Conservation (phyloP, 2,113 vertebrate species). For the Mesembrinibis cayennensis region DNA sequence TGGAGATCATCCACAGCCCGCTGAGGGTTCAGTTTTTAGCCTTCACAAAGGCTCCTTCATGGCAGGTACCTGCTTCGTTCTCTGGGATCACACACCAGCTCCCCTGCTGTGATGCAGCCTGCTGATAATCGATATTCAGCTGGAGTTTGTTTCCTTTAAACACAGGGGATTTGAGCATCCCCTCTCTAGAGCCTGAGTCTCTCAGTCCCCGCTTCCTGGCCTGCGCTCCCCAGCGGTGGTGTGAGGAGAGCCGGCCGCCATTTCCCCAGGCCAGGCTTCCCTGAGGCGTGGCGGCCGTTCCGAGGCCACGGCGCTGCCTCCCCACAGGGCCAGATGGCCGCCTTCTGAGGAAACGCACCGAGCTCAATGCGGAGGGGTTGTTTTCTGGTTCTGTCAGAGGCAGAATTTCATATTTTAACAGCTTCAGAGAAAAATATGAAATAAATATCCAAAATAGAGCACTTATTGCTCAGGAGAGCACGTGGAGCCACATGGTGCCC, state of each 20-base stretch:
- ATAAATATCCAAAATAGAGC: not conserved
- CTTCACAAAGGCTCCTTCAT: not conserved
- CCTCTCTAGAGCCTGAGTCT: no score
- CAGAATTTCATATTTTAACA: no score
- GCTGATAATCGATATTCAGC: not conserved
- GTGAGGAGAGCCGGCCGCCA: accelerated
- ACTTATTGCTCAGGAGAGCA: not conserved
- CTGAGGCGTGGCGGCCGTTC: accelerated
- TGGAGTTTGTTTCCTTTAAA: not conserved
- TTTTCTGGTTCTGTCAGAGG: not conserved
- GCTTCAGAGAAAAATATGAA: not conserved
- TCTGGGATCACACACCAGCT: accelerated
- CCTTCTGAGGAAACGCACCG: accelerated
- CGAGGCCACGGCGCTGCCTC: accelerated
- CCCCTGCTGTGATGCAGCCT: not conserved
- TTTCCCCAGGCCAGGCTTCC: not conserved
- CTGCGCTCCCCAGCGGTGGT: accelerated
- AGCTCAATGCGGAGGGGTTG: not conserved
- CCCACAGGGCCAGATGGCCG: accelerated
- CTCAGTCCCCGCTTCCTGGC: not conserved
- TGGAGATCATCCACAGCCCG: accelerated
- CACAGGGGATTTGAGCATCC: accelerated
- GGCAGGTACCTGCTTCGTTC: not conserved
- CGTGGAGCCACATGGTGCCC: accelerated
- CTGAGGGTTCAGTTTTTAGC: not conserved